Percentiles rank a stretch among this genome's conserved stretches.
Conservation (phyloP, 2,113 vertebrate species). For the Pogonocichla stellata region DNA sequence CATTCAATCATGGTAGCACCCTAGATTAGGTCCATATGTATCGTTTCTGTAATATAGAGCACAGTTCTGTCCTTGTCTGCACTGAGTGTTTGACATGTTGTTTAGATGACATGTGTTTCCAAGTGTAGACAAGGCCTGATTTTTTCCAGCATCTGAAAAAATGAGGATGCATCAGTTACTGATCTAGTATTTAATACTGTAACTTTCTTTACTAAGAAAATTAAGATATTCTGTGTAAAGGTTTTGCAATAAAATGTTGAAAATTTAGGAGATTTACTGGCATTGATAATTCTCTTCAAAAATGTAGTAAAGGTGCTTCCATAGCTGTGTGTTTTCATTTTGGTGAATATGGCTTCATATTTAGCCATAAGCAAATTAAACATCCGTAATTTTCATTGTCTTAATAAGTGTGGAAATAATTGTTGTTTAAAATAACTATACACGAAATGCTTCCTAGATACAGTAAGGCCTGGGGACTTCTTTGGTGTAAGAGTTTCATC, state of each 20-base stretch:
- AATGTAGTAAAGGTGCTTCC: not conserved
- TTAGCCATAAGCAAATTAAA: not conserved
- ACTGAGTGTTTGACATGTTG: not conserved
- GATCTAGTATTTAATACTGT: not conserved
- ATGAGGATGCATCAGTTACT: not conserved
- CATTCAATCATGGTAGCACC: not conserved
- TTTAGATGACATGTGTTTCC: not conserved
- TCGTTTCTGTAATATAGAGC: not conserved
- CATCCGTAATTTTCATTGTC: not conserved
- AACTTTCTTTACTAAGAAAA: not conserved
- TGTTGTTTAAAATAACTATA: not conserved
- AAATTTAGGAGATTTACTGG: not conserved
- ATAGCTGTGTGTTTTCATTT: not conserved
- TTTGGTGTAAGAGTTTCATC: not conserved
- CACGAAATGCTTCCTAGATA: not conserved
- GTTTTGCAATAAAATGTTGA: not conserved
- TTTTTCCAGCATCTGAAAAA: not conserved
- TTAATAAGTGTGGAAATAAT: not conserved
- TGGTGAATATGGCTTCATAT: not conserved
- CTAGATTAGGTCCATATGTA: not conserved
- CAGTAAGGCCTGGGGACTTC: not conserved
- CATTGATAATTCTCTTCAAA: not conserved
- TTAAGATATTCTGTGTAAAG: not conserved
- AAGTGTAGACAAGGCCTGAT: slow-evolving; percentile 23
- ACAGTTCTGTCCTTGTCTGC: slow-evolving; percentile 1